A percentile compares a stretch with the other conserved stretches of the same genome.
phyloP scores from a whole-genome alignment of 1,140 invertebrate genomes.

The Trichomalopsis sarcophagae region DNA sequence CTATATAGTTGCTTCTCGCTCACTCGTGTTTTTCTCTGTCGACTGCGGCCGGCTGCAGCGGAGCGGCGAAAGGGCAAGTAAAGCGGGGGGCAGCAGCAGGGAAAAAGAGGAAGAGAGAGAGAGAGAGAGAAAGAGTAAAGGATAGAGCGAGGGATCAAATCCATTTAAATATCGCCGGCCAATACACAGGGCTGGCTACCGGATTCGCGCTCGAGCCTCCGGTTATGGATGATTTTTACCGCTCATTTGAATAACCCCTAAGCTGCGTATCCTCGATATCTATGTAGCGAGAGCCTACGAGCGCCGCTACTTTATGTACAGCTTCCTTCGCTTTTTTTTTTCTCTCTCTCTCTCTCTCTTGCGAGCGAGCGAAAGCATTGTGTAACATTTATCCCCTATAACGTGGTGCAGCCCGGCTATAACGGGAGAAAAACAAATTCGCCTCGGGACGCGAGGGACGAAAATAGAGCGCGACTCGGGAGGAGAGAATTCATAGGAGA shows the following conservation, averaged over 20 bases:
- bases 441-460: not conserved
- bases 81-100: not conserved
- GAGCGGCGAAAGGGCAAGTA: constrained; percentile 46
- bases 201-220: constrained; percentile 56
- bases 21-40: constrained; percentile 24
- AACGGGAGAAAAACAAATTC: constrained; percentile 1
- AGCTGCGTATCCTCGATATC: constrained; percentile 55
- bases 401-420: not conserved
- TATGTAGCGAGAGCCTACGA: not conserved
- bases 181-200: constrained; percentile 55
- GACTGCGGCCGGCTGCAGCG: no score
- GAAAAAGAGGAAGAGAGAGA: constrained; percentile 44
- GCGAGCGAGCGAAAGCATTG: no score
- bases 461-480: not conserved
- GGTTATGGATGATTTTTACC: constrained; percentile 68
- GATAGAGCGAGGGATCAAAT: constrained; percentile 59
- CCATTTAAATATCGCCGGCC: constrained; percentile 66
- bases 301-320: constrained; percentile 14
- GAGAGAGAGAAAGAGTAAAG: constrained; percentile 34
- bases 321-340: not conserved
- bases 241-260: constrained; percentile 70
- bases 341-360: not conserved
- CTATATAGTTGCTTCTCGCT: constrained; percentile 49
- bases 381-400: not conserved
- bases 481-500: not conserved